Conservation (phyloP, 2,888 invertebrate species). For the Panorpa germanica region DNA sequence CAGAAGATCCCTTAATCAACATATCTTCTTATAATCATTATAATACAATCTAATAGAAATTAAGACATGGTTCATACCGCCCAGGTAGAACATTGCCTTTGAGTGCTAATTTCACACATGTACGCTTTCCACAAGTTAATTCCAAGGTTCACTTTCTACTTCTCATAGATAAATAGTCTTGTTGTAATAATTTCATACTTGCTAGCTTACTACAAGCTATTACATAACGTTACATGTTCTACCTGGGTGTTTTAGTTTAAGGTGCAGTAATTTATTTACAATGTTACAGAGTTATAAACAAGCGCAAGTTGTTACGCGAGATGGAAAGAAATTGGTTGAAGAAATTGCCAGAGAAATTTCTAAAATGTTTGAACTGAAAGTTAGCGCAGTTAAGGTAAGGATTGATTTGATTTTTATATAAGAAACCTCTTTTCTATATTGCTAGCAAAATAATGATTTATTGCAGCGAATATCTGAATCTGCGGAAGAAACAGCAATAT, state of each 20-base stretch:
- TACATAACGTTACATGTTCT: too few species aligned
- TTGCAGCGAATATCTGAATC: constrained; percentile 77
- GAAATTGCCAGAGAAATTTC: constrained; percentile 72
- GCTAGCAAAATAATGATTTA: constrained; percentile 2
- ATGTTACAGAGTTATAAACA: constrained; percentile 52
- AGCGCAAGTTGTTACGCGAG: constrained; percentile 52
- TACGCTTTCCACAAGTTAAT: not conserved
- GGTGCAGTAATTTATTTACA: too few species aligned
- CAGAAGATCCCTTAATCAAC: too few species aligned
- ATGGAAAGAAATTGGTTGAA: constrained; percentile 58
- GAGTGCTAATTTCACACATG: not conserved
- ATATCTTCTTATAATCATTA: too few species aligned
- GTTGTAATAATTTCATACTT: too few species aligned
- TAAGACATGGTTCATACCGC: too few species aligned
- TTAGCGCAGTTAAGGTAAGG: constrained; percentile 63
- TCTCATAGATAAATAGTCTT: too few species aligned
- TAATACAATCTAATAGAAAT: too few species aligned
- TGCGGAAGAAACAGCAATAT: constrained; percentile 63
- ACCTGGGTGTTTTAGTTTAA: too few species aligned
- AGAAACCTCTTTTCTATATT: not conserved
- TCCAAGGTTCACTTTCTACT: constrained; percentile 9
- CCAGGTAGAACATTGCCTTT: constrained; percentile 5
- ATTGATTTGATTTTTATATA: not conserved
- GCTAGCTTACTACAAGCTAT: too few species aligned
- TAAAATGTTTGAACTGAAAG: constrained; percentile 75